Evolutionary conservation across 1,140 invertebrate genomes (phyloP).

Genomic region (Drosophila tani): DNA sequence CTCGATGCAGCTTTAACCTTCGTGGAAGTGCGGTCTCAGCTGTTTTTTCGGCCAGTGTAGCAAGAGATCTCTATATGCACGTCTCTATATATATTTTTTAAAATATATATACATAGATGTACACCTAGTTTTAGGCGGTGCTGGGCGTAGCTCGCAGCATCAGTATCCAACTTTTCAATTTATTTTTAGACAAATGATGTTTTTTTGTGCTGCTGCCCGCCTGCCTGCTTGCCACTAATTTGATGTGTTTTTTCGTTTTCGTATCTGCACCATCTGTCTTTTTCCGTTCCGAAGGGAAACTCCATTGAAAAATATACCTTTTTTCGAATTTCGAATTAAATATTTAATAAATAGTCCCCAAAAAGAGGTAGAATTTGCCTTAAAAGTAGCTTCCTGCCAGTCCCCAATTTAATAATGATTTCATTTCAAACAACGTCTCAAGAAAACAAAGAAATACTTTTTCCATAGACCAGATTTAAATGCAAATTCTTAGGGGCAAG

Average conservation of each 20-base stretch:
- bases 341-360: too few relatives aligned
- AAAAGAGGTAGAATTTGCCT: too few relatives aligned
- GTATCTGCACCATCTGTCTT: conserved; percentile 29
- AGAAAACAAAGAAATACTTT: too few relatives aligned
- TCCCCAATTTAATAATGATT: neutral
- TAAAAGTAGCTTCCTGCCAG: too few relatives aligned
- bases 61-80: conserved; percentile 34
- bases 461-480: neutral
- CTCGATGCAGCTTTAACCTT: conserved; percentile 18
- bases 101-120: conserved; percentile 32
- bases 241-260: conserved; percentile 36
- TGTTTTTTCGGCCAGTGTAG: conserved; percentile 28
- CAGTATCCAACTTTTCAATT: conserved; percentile 44
- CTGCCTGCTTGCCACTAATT: conserved; percentile 28
- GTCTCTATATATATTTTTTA: conserved; percentile 25
- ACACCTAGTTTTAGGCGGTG: conserved; percentile 38
- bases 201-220: conserved; percentile 7
- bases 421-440: neutral
- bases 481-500: neutral
- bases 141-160: conserved; percentile 48
- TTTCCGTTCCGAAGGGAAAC: neutral
- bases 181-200: conserved; percentile 61
- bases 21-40: conserved; percentile 8
- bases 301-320: neutral
- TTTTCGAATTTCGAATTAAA: too few relatives aligned